Evolutionary conservation across 1,140 invertebrate genomes (phyloP).

Genomic region (Polypedilum vanderplanki): DNA sequence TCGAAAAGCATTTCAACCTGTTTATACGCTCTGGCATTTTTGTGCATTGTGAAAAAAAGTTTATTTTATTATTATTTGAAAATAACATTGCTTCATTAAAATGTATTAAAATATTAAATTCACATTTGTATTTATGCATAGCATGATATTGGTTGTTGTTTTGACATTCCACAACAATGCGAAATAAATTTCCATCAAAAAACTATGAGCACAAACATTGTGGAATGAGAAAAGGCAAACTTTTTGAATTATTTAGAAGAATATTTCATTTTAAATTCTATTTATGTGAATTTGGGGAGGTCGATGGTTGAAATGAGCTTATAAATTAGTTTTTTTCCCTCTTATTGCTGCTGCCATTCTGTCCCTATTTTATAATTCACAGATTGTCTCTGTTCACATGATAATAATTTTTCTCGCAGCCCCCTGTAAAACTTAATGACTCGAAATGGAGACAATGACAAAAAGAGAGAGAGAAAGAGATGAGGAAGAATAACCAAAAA

Average conservation of each 20-base stretch:
- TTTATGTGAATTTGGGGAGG: not conserved
- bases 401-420: not conserved
- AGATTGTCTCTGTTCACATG: constrained; percentile 16
- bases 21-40: too few relatives aligned
- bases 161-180: not conserved
- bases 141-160: too few relatives aligned
- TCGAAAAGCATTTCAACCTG: too few relatives aligned
- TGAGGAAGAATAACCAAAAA: not conserved
- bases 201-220: not conserved
- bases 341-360: not conserved
- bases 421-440: constrained; percentile 8
- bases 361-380: constrained; percentile 6
- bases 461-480: not conserved
- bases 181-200: constrained; percentile 4
- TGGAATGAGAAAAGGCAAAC: not conserved
- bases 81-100: too few relatives aligned
- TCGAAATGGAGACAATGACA: not conserved
- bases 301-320: not conserved
- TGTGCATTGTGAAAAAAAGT: too few relatives aligned
- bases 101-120: too few relatives aligned
- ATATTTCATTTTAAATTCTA: too few relatives aligned
- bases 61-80: too few relatives aligned
- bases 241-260: too few relatives aligned
- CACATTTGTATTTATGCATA: too few relatives aligned
- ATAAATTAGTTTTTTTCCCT: not conserved